A percentile compares a stretch with the other conserved stretches of the same genome.
Conservation (phyloP, 1,140 invertebrate genomes). For the Pseudomyrmex sp. region DNA sequence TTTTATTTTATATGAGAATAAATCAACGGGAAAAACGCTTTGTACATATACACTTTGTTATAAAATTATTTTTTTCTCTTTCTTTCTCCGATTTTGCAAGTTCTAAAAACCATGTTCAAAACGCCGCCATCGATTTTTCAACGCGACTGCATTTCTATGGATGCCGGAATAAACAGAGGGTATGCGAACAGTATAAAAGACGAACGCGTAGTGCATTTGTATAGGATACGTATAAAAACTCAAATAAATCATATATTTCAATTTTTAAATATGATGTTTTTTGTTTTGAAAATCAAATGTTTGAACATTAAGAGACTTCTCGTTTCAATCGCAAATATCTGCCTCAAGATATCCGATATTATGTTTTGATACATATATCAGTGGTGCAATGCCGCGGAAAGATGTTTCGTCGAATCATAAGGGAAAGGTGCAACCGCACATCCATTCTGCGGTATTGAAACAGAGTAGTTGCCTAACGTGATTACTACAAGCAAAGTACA, state of each 20-base stretch:
- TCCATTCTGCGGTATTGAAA: slow-evolving; percentile 75
- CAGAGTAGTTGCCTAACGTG: slow-evolving; percentile 74
- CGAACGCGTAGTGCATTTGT: neutral
- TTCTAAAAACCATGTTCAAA: slow-evolving; percentile 19
- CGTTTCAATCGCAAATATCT: neutral
- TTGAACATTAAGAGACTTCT: neutral
- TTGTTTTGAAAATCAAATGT: too few relatives aligned
- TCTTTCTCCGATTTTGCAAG: neutral
- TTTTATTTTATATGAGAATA: too few relatives aligned
- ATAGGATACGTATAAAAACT: neutral
- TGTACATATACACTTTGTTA: too few relatives aligned
- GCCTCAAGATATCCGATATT: slow-evolving; percentile 33
- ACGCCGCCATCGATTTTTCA: slow-evolving; percentile 41
- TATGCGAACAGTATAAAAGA: neutral
- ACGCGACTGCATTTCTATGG: slow-evolving; percentile 63
- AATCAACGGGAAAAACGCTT: too few relatives aligned
- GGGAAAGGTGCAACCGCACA: slow-evolving; percentile 68
- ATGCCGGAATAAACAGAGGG: slow-evolving; percentile 31
- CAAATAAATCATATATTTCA: neutral
- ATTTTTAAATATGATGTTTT: too few relatives aligned
- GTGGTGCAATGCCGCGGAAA: neutral
- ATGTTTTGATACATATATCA: neutral
- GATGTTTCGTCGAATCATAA: slow-evolving; percentile 33
- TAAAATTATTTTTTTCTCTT: neutral
- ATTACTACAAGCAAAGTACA: slow-evolving; percentile 38